phyloP scores from a whole-genome alignment of 2,888 invertebrate genomes.

The Pegoplata infirma region DNA sequence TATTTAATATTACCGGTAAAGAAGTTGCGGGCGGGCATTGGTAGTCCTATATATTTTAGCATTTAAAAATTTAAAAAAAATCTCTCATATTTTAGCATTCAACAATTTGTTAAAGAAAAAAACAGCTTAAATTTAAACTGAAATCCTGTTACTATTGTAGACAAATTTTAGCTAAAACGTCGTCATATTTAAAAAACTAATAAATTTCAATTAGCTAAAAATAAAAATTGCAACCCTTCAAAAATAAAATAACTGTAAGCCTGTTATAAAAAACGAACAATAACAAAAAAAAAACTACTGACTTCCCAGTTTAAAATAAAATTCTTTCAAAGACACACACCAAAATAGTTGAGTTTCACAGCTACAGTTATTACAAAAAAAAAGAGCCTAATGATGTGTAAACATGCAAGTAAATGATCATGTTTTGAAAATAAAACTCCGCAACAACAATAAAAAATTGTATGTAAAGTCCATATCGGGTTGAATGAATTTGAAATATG shows the following conservation, averaged over 20 bases:
- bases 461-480: not conserved
- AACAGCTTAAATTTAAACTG: constrained; percentile 5
- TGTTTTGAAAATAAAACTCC: not conserved
- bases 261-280: constrained; percentile 51
- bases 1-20: no score
- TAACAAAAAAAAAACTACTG: constrained; percentile 37
- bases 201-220: not conserved
- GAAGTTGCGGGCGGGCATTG: no score
- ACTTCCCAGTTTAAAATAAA: constrained; percentile 32
- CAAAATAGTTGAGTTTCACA: not conserved
- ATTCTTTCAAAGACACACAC: not conserved
- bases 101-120: no score
- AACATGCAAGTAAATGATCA: constrained; percentile 40
- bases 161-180: constrained; percentile 4
- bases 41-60: no score
- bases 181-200: not conserved
- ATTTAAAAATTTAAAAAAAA: no score
- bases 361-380: not conserved
- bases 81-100: no score
- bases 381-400: constrained; percentile 29
- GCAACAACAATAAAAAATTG: not conserved
- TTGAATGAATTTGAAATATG: constrained; percentile 17
- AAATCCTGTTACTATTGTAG: constrained; percentile 22
- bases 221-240: not conserved
- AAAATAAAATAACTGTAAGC: constrained; percentile 40